phyloP scores from a whole-genome alignment of 2,888 invertebrate genomes.

The Drosophila mettleri region DNA sequence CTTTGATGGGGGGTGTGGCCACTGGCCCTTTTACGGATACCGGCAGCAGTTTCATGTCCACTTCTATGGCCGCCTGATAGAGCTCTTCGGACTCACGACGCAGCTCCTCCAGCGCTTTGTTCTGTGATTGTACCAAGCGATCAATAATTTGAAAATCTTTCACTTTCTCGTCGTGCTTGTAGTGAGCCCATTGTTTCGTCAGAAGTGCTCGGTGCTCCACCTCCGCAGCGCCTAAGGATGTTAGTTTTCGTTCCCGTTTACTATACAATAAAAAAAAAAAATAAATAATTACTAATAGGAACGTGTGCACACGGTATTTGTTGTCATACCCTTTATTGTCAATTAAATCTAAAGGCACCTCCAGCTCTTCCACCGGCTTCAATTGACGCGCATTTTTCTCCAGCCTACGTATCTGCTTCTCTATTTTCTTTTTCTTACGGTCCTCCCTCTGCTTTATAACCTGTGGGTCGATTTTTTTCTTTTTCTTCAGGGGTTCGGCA shows the following conservation, averaged over 20 bases:
- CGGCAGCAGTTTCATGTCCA: constrained; percentile 90
- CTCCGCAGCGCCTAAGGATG: constrained; percentile 86
- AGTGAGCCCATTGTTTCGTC: constrained; percentile 91
- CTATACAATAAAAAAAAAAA: constrained; percentile 79
- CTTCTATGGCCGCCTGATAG: constrained; percentile 94
- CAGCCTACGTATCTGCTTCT: constrained; percentile 93
- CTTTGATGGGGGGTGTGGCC: constrained; percentile 92
- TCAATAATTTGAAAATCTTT: constrained; percentile 89
- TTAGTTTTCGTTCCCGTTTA: constrained; percentile 86
- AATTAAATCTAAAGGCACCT: constrained; percentile 88
- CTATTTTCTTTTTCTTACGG: constrained; percentile 91
- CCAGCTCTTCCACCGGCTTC: constrained; percentile 95
- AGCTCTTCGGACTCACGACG: constrained; percentile 93
- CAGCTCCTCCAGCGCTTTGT: constrained; percentile 92
- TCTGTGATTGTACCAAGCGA: constrained; percentile 89
- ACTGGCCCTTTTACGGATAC: constrained; percentile 90
- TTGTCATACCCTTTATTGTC: constrained; percentile 73
- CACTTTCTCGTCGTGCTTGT: constrained; percentile 88
- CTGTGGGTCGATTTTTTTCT: constrained; percentile 93
- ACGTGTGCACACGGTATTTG: too few species aligned
- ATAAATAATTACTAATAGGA: rapidly evolving
- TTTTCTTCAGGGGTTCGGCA: constrained; percentile 96
- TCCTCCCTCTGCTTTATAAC: constrained; percentile 93
- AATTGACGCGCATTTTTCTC: constrained; percentile 92
- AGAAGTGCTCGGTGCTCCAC: constrained; percentile 88